phyloP scores from a whole-genome alignment of 2,888 invertebrate genomes.

The Elaeidobius kamerunicus region DNA sequence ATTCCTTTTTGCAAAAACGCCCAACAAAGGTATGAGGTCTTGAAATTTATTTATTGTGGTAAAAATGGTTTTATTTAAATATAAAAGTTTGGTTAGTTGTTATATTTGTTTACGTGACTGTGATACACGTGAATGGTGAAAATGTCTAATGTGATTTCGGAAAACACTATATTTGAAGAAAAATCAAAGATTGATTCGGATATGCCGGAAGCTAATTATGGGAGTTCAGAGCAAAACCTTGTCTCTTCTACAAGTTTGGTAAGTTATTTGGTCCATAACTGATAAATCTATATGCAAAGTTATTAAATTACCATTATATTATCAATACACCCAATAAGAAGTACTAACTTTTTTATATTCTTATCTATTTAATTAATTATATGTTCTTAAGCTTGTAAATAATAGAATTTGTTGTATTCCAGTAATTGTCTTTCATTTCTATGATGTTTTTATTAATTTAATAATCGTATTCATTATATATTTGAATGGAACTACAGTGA shows the following conservation, averaged over 20 bases:
- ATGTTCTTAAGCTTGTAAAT: too few species aligned
- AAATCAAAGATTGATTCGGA: constrained; percentile 1
- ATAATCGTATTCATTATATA: too few species aligned
- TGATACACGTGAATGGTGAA: background rate
- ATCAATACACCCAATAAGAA: too few species aligned
- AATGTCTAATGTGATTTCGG: background rate
- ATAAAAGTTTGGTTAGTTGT: background rate
- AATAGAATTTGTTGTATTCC: too few species aligned
- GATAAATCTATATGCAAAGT: too few species aligned
- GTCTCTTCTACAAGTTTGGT: constrained; percentile 31
- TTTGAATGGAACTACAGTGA: too few species aligned
- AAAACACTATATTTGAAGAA: background rate
- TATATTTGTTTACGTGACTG: background rate
- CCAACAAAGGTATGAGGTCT: background rate
- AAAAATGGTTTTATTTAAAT: background rate
- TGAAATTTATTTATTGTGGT: background rate
- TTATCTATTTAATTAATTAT: too few species aligned
- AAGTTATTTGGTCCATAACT: too few species aligned
- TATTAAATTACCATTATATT: too few species aligned
- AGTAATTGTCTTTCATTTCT: too few species aligned
- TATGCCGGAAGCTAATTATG: constrained; percentile 25
- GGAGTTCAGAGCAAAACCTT: constrained; percentile 18
- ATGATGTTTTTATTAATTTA: too few species aligned
- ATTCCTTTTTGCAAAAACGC: background rate
- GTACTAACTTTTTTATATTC: too few species aligned